These are phyloP conservation scores for Trichonephila clavata DNA, from an alignment of 1,140 invertebrate species.

Conservation along the genomic window DNA sequence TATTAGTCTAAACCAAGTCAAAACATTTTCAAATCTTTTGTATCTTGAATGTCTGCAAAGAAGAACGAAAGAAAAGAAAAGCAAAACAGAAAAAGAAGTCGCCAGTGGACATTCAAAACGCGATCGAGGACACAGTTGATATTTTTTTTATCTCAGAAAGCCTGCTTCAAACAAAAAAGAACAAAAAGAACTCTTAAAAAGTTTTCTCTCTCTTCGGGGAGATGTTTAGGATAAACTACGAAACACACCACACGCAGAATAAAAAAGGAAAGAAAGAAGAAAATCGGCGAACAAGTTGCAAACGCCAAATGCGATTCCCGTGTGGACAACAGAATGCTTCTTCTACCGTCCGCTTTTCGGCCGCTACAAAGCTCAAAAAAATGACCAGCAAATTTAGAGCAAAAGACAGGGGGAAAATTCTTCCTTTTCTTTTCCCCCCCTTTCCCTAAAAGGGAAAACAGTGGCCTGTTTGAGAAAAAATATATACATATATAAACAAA, in stretches of 20 bases:
- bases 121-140: conserved; percentile 43
- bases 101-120: conserved; percentile 72
- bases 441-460: neutral
- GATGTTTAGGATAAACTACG: conserved; percentile 53
- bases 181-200: neutral
- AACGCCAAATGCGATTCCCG: conserved; percentile 57
- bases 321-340: conserved; percentile 72
- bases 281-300: conserved; percentile 52
- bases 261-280: neutral
- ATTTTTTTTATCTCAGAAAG: neutral
- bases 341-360: neutral
- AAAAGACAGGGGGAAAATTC: neutral
- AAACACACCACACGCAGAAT: conserved; percentile 27
- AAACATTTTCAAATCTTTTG: neutral
- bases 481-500: conserved; percentile 66
- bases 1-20: neutral
- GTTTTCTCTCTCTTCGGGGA: neutral
- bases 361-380: conserved; percentile 72
- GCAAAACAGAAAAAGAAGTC: conserved; percentile 14
- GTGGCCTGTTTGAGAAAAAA: neutral
- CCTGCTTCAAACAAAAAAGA: neutral
- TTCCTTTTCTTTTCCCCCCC: neutral
- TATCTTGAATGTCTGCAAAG: neutral
- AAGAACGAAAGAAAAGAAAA: neutral
- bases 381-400: conserved; percentile 65